phyloP scores from a whole-genome alignment of 2,113 vertebrate species.

The Struthio camelus region DNA sequence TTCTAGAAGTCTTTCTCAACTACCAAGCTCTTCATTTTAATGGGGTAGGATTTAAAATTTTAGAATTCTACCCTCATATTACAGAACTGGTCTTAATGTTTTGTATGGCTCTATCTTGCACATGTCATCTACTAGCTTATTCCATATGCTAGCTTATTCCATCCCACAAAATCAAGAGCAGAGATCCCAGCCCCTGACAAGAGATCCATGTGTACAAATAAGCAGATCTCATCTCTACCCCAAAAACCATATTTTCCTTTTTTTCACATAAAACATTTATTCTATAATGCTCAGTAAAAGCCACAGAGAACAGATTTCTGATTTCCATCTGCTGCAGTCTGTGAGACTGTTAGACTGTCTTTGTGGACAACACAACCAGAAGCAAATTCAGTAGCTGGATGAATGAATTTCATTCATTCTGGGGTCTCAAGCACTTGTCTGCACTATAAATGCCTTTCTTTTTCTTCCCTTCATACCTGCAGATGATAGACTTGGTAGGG shows the following conservation, averaged over 20 bases:
- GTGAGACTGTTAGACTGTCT: neutral
- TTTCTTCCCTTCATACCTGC: neutral
- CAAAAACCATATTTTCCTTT: neutral
- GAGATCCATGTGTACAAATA: rapidly evolving
- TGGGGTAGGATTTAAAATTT: neutral
- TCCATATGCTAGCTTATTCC: neutral
- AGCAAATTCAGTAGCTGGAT: neutral
- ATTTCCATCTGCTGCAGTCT: neutral
- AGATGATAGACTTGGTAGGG: neutral
- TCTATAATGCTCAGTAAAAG: neutral
- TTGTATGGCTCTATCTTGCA: neutral
- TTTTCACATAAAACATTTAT: neutral
- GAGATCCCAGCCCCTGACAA: neutral
- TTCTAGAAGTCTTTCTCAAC: neutral
- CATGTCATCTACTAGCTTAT: neutral
- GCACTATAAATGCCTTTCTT: neutral
- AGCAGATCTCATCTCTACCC: neutral
- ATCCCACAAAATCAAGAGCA: neutral
- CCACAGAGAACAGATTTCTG: neutral
- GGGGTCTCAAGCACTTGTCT: neutral
- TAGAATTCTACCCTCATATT: neutral
- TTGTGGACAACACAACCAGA: neutral
- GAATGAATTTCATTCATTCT: neutral
- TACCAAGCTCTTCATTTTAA: neutral
- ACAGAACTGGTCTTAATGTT: neutral